Evolutionary conservation across 2,888 invertebrate genomes (phyloP), one percentile per base, ranked within the genome.

Genomic region (Tetragnatha montana): DNA sequence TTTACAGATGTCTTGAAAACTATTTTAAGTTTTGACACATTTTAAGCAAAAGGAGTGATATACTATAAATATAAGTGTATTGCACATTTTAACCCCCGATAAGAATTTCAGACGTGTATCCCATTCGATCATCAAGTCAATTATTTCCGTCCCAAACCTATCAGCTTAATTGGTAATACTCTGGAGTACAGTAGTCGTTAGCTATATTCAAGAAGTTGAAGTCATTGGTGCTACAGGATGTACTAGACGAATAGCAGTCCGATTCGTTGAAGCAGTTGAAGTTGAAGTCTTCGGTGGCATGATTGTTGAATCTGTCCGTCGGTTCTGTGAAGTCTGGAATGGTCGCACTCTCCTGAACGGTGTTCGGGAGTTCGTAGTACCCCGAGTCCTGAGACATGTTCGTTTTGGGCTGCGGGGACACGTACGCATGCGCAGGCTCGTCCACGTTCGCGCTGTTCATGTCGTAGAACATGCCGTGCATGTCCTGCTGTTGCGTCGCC

Each of bases 131-230:
- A 35, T 35, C 35, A 35, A 2, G 35, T 35, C 35, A 1, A 2
- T 35, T 35, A 49, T 22, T 73, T 81, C 47, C 19, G 19, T 19
- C 35, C 35, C 22, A 68, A 50, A n/a, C 85, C 71, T 73, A 90
- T 95, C 95, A 95, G 94, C 95, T 95, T 93, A 96, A 95, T 93
- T 96, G 95, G 93, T 98, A 98, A 94, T 98, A 98, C 94, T 98
- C 98, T 10, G 97, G 97, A 22, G 97, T 97, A 35, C 88, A 80
- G 93, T 97, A 98, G 93, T 98, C 98, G 93, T 97, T 98, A 91
- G 97, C 97, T 93, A 98, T 98, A 94, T 97, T 97, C 91, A 98
- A 95, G 93, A 98, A 98, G 94, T 98, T 98, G 94, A 98, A 98
- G 94, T 98, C 98, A 51, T 97, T 92, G 35, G 88, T 88, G 51